Evolutionary conservation across 2,888 invertebrate genomes (phyloP).

Genomic region (Amaurobius ferox): DNA sequence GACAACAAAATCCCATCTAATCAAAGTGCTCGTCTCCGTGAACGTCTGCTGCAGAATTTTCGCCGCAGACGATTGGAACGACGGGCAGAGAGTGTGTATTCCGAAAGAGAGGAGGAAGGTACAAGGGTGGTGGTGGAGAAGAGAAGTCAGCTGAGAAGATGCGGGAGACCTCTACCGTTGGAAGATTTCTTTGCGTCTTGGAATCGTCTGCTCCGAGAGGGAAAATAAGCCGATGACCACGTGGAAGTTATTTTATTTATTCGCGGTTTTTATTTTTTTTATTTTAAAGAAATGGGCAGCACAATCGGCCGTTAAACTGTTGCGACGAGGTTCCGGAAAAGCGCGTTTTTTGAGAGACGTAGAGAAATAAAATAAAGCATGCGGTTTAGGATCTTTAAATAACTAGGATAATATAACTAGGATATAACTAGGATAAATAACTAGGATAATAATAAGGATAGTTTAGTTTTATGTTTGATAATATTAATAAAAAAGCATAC

Average conservation of each 20-base stretch:
- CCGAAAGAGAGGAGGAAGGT: slow-evolving; percentile 1
- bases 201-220: slow-evolving; percentile 55
- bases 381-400: no score
- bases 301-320: slow-evolving; percentile 9
- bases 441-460: no score
- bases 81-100: slow-evolving; percentile 30
- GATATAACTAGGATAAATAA: no score
- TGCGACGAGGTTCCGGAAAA: background rate
- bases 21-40: slow-evolving; percentile 48
- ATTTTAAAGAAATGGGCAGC: slow-evolving; percentile 17
- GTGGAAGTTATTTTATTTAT: slow-evolving; percentile 38
- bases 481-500: no score
- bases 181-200: slow-evolving; percentile 47
- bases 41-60: slow-evolving; percentile 31
- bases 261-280: background rate
- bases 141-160: slow-evolving; percentile 40
- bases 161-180: slow-evolving; percentile 68
- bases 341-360: background rate
- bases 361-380: no score
- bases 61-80: slow-evolving; percentile 47
- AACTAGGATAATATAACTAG: no score
- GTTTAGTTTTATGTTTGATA: no score
- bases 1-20: slow-evolving; percentile 1
- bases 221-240: slow-evolving; percentile 66
- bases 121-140: slow-evolving; percentile 1